Conservation (phyloP, 2,113 vertebrate species). For the Myodes glareolus region DNA sequence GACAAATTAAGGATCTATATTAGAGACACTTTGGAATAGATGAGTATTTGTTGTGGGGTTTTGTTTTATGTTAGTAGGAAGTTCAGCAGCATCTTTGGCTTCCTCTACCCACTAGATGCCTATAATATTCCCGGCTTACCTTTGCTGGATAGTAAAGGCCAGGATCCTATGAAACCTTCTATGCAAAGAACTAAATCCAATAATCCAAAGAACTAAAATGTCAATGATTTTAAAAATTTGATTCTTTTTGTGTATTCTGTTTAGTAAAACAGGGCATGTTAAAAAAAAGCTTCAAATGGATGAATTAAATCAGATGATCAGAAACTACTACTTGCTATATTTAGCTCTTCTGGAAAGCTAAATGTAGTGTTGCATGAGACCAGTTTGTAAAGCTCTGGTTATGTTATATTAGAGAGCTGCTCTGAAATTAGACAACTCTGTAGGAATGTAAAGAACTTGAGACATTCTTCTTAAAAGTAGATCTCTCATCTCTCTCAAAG, state of each 20-base stretch:
- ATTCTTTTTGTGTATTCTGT: not conserved
- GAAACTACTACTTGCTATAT: not conserved
- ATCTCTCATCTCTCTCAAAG: conserved; percentile 17
- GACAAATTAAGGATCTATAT: not conserved
- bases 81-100: not conserved
- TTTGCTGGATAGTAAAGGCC: not conserved
- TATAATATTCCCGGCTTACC: not conserved
- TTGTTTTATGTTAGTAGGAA: not conserved
- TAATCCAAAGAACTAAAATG: not conserved
- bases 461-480: conserved; percentile 50
- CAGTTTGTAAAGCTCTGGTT: conserved; percentile 8
- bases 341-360: conserved; percentile 30
- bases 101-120: not conserved
- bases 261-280: conserved; percentile 32
- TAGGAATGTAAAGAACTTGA: conserved; percentile 20
- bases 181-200: not conserved
- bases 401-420: conserved; percentile 32
- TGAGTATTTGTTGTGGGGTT: not conserved
- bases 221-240: not conserved
- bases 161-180: not conserved
- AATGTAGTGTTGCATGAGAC: not conserved
- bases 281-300: conserved; percentile 55
- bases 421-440: not conserved
- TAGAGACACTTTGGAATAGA: not conserved
- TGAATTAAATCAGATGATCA: conserved; percentile 13